Evolutionary conservation across 1,140 invertebrate genomes (phyloP).

Genomic region (Drosophila takahashii): DNA sequence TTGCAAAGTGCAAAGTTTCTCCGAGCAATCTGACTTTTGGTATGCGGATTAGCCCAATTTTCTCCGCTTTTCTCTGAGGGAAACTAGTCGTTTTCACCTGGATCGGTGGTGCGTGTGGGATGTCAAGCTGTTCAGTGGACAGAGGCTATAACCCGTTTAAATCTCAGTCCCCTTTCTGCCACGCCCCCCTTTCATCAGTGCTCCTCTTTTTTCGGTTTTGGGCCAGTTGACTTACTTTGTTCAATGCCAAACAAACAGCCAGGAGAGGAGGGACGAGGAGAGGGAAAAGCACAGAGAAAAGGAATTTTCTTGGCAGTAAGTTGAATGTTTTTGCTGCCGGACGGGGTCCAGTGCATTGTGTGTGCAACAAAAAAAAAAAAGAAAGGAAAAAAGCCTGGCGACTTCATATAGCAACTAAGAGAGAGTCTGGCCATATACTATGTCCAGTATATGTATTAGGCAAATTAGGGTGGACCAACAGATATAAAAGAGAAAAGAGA

Average conservation of each 20-base stretch:
- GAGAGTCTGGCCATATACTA: constrained; percentile 22
- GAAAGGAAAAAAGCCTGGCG: constrained; percentile 5
- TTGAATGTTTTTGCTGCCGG: constrained; percentile 45
- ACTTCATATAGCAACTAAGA: constrained; percentile 49
- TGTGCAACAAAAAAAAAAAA: constrained; percentile 4
- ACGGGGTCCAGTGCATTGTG: constrained; percentile 61
- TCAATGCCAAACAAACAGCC: constrained; percentile 50
- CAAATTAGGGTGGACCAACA: constrained; percentile 12
- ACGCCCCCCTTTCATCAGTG: constrained; percentile 3
- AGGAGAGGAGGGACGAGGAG: not conserved
- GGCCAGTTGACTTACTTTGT: constrained; percentile 68
- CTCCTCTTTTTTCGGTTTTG: constrained; percentile 27
- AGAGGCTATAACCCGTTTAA: constrained; percentile 55
- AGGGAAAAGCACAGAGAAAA: not conserved
- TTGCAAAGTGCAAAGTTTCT: constrained; percentile 1
- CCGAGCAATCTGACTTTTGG: constrained; percentile 17
- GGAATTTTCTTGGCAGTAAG: constrained; percentile 71
- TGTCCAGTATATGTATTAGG: constrained; percentile 15
- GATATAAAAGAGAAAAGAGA: too few relatives aligned
- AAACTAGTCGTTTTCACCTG: constrained; percentile 20
- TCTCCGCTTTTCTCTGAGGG: not conserved
- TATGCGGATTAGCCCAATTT: constrained; percentile 26
- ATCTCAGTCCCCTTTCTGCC: constrained; percentile 25
- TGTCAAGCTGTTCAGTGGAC: constrained; percentile 38
- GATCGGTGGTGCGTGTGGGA: constrained; percentile 39